Evolutionary conservation across 30 jellyfish, hydroid and myxozoan genomes (phyloP), one percentile per base, ranked within the genome.

Genomic region (Aurelia sp.): DNA sequence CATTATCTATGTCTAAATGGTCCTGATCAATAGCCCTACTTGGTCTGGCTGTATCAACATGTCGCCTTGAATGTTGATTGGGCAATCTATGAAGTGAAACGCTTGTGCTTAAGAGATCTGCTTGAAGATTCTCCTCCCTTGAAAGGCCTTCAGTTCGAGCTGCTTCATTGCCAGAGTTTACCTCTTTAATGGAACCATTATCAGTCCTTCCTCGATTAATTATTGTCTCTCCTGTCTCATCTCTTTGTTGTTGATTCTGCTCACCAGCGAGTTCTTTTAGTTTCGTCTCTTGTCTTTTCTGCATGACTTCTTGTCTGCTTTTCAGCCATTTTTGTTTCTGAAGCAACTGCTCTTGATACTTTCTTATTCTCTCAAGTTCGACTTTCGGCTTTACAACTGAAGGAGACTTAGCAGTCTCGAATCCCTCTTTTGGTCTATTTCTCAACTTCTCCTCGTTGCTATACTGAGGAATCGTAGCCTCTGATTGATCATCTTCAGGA

Each of bases 241-340:
- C 87, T 51, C 72, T 33, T 13, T 70, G 22, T 8, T 31, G 61
- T 15, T 16, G 38, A 70, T 70, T 16, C 38, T 33, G 33, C 11
- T 33, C 63, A 12, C 63, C 11, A 70, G 64, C 63, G 63, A n/a
- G 22, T 21, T 58, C 63, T 30, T 24, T 20, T 62, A 27, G n/a
- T 35, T 63, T 65, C 51, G 33, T 8, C 55, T 44, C 16, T 44
- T 44, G 55, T 44, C 94, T 31, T 57, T 76, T 50, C 55, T 85
- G 88, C 58, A 85, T 62, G 55, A 85, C 70, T 15, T 85, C 88
- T 22, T 85, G 94, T 67, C 94, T 74, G 62, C 72, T 61, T 48
- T 73, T 75, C 68, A 73, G 33, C 94, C 94, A 85, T 59, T 63
- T 72, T 59, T 85, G 94, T 38, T 85, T 74, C 64, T 85, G 75